These are phyloP conservation scores for Sandelia bainsii DNA, from an alignment of 2,797 vertebrate species.

Conservation along the genomic window DNA sequence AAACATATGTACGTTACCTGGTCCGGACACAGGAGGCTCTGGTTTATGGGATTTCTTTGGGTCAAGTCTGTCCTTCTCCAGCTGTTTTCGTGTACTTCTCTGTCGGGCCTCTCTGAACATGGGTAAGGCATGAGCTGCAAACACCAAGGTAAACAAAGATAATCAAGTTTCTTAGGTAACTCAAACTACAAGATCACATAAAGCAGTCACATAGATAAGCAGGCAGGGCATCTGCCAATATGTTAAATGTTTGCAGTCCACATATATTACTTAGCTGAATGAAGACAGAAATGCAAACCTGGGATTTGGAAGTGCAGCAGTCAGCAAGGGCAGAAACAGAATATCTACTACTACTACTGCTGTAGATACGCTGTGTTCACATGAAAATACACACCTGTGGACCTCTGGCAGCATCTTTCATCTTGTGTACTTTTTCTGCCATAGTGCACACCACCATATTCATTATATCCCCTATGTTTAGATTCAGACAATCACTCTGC, in stretches of 20 bases:
- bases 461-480: constrained; percentile 58
- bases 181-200: constrained; percentile 43
- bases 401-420: constrained; percentile 44
- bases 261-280: neutral
- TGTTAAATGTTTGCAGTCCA: constrained; percentile 4
- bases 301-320: constrained; percentile 2
- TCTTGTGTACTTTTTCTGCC: constrained; percentile 59
- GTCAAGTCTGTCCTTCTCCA: constrained; percentile 97
- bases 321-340: constrained; percentile 18
- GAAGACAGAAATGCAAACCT: constrained; percentile 11
- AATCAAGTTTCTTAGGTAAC: constrained; percentile 56
- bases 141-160: constrained; percentile 60
- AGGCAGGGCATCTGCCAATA: constrained; percentile 14
- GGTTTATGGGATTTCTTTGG: constrained; percentile 97
- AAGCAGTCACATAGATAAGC: constrained; percentile 39
- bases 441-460: constrained; percentile 60
- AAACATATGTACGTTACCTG: constrained; percentile 84
- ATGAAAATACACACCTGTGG: constrained; percentile 45
- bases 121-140: constrained; percentile 93
- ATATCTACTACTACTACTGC: neutral
- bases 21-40: constrained; percentile 96
- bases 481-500: constrained; percentile 58
- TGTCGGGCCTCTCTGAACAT: constrained; percentile 99
- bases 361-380: neutral
- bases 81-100: constrained; percentile 95